A percentile compares a stretch with the other conserved stretches of the same genome.
Evolutionary conservation across 1,140 invertebrate genomes (phyloP).

Genomic region (Danaus plexippus): DNA sequence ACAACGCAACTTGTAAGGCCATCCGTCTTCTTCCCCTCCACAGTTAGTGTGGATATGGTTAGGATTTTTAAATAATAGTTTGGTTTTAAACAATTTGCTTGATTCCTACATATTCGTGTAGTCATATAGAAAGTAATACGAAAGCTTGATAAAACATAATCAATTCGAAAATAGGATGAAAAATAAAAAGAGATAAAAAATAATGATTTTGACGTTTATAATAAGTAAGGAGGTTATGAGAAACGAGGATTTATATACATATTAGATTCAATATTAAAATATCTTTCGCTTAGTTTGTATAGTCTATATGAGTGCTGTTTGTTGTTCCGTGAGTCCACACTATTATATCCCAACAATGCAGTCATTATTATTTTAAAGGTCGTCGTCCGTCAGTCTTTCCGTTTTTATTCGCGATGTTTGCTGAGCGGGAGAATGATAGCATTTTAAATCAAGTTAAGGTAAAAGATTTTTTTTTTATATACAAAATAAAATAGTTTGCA

Average conservation of each 20-base stretch:
- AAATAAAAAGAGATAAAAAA: slow-evolving; percentile 1
- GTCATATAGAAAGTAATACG: slow-evolving; percentile 6
- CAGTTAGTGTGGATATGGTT: slow-evolving; percentile 33
- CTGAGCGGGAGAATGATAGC: slow-evolving; percentile 42
- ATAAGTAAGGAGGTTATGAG: too few species aligned
- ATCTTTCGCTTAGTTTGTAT: too few species aligned
- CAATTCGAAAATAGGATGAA: not conserved
- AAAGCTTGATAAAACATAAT: slow-evolving; percentile 3
- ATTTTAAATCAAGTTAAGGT: slow-evolving; percentile 69
- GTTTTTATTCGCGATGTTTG: slow-evolving; percentile 50
- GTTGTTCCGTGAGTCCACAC: slow-evolving; percentile 22
- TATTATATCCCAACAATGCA: slow-evolving; percentile 47
- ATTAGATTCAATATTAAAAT: too few species aligned
- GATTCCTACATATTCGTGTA: slow-evolving; percentile 3
- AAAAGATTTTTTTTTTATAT: slow-evolving; percentile 19
- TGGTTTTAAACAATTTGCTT: too few species aligned
- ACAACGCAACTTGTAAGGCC: slow-evolving; percentile 49
- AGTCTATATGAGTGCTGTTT: too few species aligned
- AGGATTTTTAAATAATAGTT: too few species aligned
- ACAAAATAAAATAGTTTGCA: too few species aligned
- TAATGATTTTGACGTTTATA: too few species aligned
- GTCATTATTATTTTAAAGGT: slow-evolving; percentile 63
- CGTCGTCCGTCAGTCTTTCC: slow-evolving; percentile 46
- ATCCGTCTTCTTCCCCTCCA: slow-evolving; percentile 61
- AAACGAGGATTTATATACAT: too few species aligned